Conservation (phyloP, 2,113 vertebrate species). For the Desmodus rotundus region DNA sequence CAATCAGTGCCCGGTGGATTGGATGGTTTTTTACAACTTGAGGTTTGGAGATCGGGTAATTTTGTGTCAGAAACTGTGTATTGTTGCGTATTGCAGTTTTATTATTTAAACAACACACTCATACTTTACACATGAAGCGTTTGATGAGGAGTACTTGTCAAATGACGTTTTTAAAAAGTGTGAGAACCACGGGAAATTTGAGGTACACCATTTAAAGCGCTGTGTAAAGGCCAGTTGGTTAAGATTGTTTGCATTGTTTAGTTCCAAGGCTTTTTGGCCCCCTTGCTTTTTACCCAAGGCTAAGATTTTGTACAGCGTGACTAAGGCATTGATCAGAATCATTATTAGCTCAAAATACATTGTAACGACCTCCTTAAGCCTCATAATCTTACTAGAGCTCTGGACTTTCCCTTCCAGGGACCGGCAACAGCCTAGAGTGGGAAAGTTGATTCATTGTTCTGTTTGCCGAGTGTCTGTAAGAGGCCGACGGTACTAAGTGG, state of each 20-base stretch:
- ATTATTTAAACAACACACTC: neutral
- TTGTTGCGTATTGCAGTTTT: neutral
- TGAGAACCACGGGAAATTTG: neutral
- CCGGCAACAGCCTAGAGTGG: neutral
- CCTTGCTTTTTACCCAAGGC: no score
- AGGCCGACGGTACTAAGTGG: no score
- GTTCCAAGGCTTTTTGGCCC: neutral
- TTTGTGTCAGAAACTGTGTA: neutral
- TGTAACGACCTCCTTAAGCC: neutral
- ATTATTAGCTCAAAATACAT: neutral
- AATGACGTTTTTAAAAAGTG: neutral
- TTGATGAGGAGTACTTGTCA: neutral
- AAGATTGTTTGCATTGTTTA: neutral
- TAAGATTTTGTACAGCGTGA: neutral
- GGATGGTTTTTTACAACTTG: neutral
- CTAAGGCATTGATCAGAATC: neutral
- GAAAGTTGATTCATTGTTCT: neutral
- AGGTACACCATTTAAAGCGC: neutral
- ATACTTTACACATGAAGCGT: neutral
- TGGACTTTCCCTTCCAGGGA: neutral
- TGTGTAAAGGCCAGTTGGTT: neutral
- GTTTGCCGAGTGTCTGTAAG: neutral
- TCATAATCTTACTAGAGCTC: neutral
- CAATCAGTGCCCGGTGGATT: neutral
- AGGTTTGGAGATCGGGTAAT: neutral